Evolutionary conservation across 1,140 invertebrate genomes (phyloP).

Genomic region (Eurosta solidaginis): DNA sequence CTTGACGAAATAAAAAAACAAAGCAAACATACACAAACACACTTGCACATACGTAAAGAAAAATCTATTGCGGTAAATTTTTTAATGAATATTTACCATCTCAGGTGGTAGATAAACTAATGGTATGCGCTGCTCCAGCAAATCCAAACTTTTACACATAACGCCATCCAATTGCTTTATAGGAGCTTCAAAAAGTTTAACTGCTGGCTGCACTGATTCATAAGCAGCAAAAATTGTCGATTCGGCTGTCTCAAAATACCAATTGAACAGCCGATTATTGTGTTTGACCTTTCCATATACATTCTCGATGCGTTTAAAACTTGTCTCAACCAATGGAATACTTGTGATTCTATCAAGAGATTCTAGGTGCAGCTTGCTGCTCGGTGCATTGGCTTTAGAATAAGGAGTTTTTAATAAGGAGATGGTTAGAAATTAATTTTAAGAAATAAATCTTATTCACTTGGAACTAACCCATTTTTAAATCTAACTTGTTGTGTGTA

Average conservation of each 20-base stretch:
- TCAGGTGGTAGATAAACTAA: constrained; percentile 75
- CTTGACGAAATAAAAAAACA: constrained; percentile 60
- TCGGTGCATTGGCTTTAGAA: constrained; percentile 44
- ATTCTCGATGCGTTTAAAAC: constrained; percentile 70
- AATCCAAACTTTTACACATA: constrained; percentile 76
- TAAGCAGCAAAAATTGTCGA: constrained; percentile 69
- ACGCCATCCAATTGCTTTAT: constrained; percentile 73
- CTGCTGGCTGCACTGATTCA: constrained; percentile 70
- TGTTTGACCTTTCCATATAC: constrained; percentile 74
- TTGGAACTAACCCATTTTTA: not conserved
- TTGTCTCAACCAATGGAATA: constrained; percentile 73
- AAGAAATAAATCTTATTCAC: not conserved
- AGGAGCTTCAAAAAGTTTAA: constrained; percentile 70
- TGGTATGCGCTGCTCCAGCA: constrained; percentile 77
- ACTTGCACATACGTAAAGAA: not conserved
- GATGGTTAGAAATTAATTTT: not conserved
- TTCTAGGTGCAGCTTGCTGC: constrained; percentile 62
- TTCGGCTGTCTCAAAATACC: constrained; percentile 76
- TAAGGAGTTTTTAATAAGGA: not conserved
- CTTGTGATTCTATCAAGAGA: constrained; percentile 70
- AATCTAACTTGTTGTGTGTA: too few relatives aligned
- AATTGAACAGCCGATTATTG: constrained; percentile 66
- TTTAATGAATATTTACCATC: constrained; percentile 65
- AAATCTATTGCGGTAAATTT: constrained; percentile 42
- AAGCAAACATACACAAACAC: not conserved